phyloP scores from a whole-genome alignment of 2,888 invertebrate genomes.

The Netelia inedita region DNA sequence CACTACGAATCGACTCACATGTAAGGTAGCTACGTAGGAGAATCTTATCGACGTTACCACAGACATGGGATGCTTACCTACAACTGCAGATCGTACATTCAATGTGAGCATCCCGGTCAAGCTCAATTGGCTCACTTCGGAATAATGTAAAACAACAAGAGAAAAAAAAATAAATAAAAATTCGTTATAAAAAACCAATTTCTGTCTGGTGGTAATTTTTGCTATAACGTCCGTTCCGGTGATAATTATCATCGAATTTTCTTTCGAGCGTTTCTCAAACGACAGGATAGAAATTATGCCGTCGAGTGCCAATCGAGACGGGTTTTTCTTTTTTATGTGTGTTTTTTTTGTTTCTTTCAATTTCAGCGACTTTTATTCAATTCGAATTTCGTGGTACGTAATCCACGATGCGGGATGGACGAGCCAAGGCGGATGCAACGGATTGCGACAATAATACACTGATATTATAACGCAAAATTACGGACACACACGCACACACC shows the following conservation, averaged over 20 bases:
- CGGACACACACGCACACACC: constrained; percentile 58
- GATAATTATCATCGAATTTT: constrained; percentile 15
- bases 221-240: neutral
- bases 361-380: constrained; percentile 5
- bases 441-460: constrained; percentile 23
- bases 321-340: constrained; percentile 20
- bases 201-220: constrained; percentile 5
- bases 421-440: constrained; percentile 67
- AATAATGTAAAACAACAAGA: constrained; percentile 56
- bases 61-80: constrained; percentile 79
- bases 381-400: constrained; percentile 22
- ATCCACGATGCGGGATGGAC: constrained; percentile 45
- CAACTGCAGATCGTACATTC: constrained; percentile 80
- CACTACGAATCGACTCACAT: constrained; percentile 78
- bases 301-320: constrained; percentile 65
- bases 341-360: constrained; percentile 7
- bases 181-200: neutral
- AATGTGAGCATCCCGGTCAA: constrained; percentile 73
- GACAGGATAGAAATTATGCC: constrained; percentile 43
- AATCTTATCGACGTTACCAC: constrained; percentile 78
- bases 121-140: constrained; percentile 76
- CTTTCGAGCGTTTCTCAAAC: neutral
- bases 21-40: constrained; percentile 77
- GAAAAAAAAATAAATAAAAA: constrained; percentile 51
- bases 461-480: constrained; percentile 25